Evolutionary conservation across 2,888 invertebrate species (phyloP).

Genomic region (Drosophila testacea): DNA sequence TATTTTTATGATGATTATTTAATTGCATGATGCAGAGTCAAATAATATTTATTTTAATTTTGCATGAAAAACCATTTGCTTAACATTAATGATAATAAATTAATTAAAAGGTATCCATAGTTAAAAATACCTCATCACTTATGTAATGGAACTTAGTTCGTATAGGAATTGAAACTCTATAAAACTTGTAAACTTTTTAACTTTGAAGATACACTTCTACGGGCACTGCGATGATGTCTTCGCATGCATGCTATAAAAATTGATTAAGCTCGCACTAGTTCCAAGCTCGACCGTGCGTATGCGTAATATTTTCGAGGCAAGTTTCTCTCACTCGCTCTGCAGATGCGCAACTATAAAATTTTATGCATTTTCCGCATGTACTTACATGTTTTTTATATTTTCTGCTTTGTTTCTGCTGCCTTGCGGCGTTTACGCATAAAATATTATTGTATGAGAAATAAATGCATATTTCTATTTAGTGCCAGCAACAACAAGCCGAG

Average conservation of each 20-base stretch:
- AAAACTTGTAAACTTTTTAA: not conserved
- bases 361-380: constrained; percentile 54
- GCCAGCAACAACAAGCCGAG: constrained; percentile 24
- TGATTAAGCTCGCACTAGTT: constrained; percentile 60
- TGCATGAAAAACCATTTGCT: constrained; percentile 33
- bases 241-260: constrained; percentile 59
- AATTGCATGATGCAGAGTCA: constrained; percentile 7
- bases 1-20: constrained; percentile 26
- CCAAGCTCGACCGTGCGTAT: constrained; percentile 62
- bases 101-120: too few species aligned
- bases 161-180: too few species aligned
- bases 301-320: constrained; percentile 54
- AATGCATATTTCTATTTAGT: constrained; percentile 68
- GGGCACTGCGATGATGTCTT: constrained; percentile 16
- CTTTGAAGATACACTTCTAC: not conserved
- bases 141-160: constrained; percentile 6
- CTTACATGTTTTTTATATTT: constrained; percentile 25
- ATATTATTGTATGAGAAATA: constrained; percentile 61
- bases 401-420: constrained; percentile 17
- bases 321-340: constrained; percentile 10
- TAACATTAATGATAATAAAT: not conserved
- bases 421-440: constrained; percentile 66
- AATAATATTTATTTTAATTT: constrained; percentile 26
- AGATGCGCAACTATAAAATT: constrained; percentile 67
- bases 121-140: not conserved